Evolutionary conservation across 2,797 vertebrate genomes (phyloP).

Genomic region (Rhinichthys osculus): DNA sequence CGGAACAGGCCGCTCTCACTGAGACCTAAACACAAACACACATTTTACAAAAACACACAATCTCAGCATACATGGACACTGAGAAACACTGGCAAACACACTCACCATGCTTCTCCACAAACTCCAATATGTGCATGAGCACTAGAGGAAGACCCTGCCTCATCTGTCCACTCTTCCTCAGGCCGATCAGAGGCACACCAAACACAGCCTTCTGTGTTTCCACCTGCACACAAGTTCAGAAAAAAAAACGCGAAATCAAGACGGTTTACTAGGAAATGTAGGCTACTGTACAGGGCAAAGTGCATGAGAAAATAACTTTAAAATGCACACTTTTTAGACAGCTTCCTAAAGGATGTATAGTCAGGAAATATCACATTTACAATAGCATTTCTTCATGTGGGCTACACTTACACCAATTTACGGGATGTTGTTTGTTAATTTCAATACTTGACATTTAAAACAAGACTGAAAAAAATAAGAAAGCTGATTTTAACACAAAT

Average conservation of each 20-base stretch:
- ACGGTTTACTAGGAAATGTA: background rate
- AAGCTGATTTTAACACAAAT: background rate
- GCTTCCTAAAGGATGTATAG: no score
- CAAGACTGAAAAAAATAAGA: background rate
- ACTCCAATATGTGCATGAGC: constrained; percentile 80
- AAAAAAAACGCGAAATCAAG: background rate
- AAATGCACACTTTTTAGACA: no score
- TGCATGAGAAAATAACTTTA: background rate
- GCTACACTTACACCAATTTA: background rate
- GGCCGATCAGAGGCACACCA: constrained; percentile 75
- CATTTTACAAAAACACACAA: background rate
- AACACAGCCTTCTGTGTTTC: constrained; percentile 64
- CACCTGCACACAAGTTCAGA: background rate
- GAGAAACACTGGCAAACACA: background rate
- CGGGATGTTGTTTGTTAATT: background rate
- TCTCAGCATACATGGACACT: background rate
- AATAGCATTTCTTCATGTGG: background rate
- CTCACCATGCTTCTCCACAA: constrained; percentile 79
- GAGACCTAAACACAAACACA: constrained; percentile 70
- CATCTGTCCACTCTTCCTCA: constrained; percentile 66
- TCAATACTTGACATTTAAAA: background rate
- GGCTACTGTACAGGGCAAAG: constrained; percentile 17
- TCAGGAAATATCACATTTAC: background rate
- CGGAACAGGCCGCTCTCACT: constrained; percentile 80
- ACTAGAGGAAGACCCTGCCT: constrained; percentile 74